These are phyloP conservation scores for Eumerus sabulonum DNA, from an alignment of 2,888 invertebrate species.

Conservation along the genomic window DNA sequence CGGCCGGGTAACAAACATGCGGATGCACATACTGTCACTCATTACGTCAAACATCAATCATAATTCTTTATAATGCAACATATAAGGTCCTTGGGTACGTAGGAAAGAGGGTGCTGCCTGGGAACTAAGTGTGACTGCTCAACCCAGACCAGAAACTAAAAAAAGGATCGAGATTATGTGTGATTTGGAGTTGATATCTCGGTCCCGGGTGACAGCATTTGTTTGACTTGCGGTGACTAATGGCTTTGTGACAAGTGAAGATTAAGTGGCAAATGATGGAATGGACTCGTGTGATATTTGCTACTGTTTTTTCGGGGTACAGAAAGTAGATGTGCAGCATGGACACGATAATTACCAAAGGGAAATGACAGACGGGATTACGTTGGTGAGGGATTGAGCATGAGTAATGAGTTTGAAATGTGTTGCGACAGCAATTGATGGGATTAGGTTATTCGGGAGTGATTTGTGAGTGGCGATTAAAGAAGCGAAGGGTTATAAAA, in stretches of 20 bases:
- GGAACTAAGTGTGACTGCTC: constrained; percentile 16
- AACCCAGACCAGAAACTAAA: constrained; percentile 14
- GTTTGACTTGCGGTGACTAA: constrained; percentile 68
- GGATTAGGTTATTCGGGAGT: constrained; percentile 31
- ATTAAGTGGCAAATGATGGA: constrained; percentile 62
- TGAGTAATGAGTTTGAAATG: constrained; percentile 59
- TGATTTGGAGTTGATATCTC: constrained; percentile 46
- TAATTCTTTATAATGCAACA: constrained; percentile 32
- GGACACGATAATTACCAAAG: constrained; percentile 38
- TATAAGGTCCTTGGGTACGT: constrained; percentile 27
- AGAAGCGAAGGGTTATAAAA: neutral
- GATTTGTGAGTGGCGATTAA: constrained; percentile 14
- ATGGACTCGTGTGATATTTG: constrained; percentile 44
- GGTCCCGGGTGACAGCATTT: constrained; percentile 49
- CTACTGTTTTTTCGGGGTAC: constrained; percentile 34
- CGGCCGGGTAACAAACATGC: constrained; percentile 7
- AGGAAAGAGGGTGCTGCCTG: constrained; percentile 12
- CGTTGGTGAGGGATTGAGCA: constrained; percentile 14
- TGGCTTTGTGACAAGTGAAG: constrained; percentile 59
- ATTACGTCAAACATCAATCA: constrained; percentile 60
- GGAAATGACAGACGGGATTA: constrained; percentile 46
- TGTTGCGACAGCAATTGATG: constrained; percentile 31
- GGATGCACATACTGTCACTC: constrained; percentile 20
- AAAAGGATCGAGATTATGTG: constrained; percentile 40
- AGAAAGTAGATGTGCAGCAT: constrained; percentile 42